A percentile compares a stretch with the other conserved stretches of the same genome.
phyloP scores from a whole-genome alignment of 2,888 invertebrate species.

The Hofmannophila pseudospretella region DNA sequence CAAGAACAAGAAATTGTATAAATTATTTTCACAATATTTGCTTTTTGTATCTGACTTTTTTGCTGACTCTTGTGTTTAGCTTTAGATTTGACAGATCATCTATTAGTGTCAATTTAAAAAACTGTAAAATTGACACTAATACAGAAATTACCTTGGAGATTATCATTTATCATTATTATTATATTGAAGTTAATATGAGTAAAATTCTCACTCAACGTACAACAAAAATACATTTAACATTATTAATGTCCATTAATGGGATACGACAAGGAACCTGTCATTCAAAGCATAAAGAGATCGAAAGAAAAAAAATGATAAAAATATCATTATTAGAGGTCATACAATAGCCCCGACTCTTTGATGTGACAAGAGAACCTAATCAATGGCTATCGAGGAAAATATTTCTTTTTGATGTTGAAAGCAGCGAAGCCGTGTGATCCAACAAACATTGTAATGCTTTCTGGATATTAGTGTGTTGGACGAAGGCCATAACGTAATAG shows the following conservation, averaged over 20 bases:
- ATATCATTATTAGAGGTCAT: constrained; percentile 45
- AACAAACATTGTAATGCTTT: constrained; percentile 24
- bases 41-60: too few relatives aligned
- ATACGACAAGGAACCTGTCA: constrained; percentile 13
- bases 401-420: constrained; percentile 50
- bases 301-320: constrained; percentile 57
- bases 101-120: too few relatives aligned
- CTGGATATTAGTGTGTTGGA: constrained; percentile 23
- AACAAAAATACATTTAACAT: constrained; percentile 11
- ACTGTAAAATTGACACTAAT: not conserved
- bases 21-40: too few relatives aligned
- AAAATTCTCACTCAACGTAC: constrained; percentile 1
- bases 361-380: constrained; percentile 69
- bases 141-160: constrained; percentile 1
- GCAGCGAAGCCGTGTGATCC: constrained; percentile 19
- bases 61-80: too few relatives aligned
- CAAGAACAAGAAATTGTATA: too few relatives aligned
- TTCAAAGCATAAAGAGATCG: constrained; percentile 22
- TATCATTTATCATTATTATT: constrained; percentile 8
- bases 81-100: too few relatives aligned
- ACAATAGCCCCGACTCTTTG: constrained; percentile 61
- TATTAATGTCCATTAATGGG: constrained; percentile 10
- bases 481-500: constrained; percentile 13
- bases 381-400: constrained; percentile 59
- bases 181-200: constrained; percentile 3